Evolutionary conservation across 1,140 invertebrate species (phyloP).

Genomic region (Temnothorax curvispinosus): DNA sequence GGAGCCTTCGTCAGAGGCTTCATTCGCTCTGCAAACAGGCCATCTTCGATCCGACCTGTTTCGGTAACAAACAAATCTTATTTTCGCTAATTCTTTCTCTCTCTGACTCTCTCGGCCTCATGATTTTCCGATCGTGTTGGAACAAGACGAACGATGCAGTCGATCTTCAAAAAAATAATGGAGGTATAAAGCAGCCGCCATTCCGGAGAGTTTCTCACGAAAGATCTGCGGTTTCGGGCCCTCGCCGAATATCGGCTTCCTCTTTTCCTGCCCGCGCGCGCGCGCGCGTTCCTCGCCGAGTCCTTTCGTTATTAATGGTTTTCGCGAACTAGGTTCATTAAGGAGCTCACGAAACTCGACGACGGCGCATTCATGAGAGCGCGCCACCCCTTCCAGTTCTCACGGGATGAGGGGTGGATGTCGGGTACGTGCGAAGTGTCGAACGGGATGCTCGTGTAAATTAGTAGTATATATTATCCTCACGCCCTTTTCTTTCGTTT

Average conservation of each 20-base stretch:
- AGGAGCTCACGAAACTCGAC: slow-evolving; percentile 79
- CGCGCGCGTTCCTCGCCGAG: slow-evolving; percentile 65
- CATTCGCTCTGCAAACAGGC: background rate
- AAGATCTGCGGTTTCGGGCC: slow-evolving; percentile 46
- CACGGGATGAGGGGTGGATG: slow-evolving; percentile 26
- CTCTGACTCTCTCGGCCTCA: background rate
- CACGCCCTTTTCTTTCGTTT: background rate
- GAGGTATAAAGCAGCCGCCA: slow-evolving; percentile 41
- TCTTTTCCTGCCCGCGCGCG: slow-evolving; percentile 53
- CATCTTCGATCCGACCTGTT: background rate
- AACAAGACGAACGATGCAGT: slow-evolving; percentile 7
- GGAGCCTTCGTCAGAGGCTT: background rate
- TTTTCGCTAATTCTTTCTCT: background rate
- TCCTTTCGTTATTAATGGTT: slow-evolving; percentile 83
- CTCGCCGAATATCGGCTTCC: slow-evolving; percentile 34
- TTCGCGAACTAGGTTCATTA: slow-evolving; percentile 82
- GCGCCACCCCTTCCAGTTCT: slow-evolving; percentile 57
- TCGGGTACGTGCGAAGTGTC: slow-evolving; percentile 39
- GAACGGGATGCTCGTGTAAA: slow-evolving; percentile 64
- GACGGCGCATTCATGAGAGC: slow-evolving; percentile 74
- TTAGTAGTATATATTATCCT: slow-evolving; percentile 80
- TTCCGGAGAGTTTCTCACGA: slow-evolving; percentile 15
- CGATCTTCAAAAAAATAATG: slow-evolving; percentile 42
- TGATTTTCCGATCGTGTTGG: slow-evolving; percentile 9
- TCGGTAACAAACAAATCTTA: background rate